Evolutionary conservation across 2,113 vertebrate species (phyloP), one percentile per base, ranked within the genome.

Genomic region (Kryptolebias marmoratus): DNA sequence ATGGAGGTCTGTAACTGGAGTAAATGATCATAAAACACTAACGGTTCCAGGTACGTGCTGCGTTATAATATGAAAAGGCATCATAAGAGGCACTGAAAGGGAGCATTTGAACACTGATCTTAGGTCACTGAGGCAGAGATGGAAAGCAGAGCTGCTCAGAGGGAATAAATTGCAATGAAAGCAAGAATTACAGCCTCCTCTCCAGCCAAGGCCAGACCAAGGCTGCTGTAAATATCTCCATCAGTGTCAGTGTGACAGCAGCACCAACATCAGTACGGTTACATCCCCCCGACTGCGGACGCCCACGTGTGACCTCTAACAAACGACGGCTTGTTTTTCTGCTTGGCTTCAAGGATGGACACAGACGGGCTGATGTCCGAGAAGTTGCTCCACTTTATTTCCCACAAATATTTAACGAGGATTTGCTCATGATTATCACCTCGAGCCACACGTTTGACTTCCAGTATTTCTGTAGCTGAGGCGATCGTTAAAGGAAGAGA

Each of bases 361-460:
- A 75, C 63, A 42, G 52, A 49, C 49, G 13, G 9, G 67, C 45
- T 54, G 67, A 66, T 76, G 88, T 88, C 75, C 78, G 68, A 79
- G 64, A 83, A 72, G 70, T 73, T n/a, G 36, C 73, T 77, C 62
- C 11, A 68, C 36, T 84, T 88, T 68, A 76, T 77, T 79, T 39
- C 66, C 45, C 49, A 10, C 71, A 88, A 87, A 89, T 70, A 83
- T 82, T 82, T 74, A 11, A 69, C 1, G 4, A 65, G 53, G 85
- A 44, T 87, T 85, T 85, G 74, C 71, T 70, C 27, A 85, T 45
- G 76, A 85, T 90, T 80, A 83, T 81, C 80, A 59, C 83, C 80
- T 69, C 11, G 12, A 31, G 22, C 22, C 22, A 22, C 22, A 12
- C 84, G 74, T 84, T 88, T 88, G 79, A 58, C 52, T 81, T 83